A percentile compares a stretch with the other conserved stretches of the same genome.
These are phyloP conservation scores for Drosophila imparisetae DNA, from an alignment of 2,888 invertebrate species.

Conservation along the genomic window DNA sequence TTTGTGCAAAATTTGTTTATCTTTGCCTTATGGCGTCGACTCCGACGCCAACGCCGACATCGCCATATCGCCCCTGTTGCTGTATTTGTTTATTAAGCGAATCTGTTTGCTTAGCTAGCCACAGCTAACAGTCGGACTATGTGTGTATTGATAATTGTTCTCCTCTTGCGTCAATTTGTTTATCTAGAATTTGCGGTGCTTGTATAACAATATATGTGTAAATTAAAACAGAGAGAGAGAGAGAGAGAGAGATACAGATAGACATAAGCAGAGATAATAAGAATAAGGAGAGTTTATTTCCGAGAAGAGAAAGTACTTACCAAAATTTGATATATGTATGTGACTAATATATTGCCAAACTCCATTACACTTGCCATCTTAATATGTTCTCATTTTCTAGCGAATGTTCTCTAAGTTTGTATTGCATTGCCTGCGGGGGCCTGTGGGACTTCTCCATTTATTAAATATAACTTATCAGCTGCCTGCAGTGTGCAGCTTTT, in stretches of 20 bases:
- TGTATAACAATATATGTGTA: constrained; percentile 7
- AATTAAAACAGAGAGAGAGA: neutral
- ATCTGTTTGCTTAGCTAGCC: constrained; percentile 44
- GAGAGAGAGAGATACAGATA: neutral
- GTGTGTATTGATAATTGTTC: constrained; percentile 15
- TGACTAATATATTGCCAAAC: neutral
- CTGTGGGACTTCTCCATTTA: neutral
- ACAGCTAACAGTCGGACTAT: constrained; percentile 1
- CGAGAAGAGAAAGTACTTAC: neutral
- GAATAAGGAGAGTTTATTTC: neutral
- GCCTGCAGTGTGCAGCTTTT: neutral
- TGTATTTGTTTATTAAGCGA: constrained; percentile 51
- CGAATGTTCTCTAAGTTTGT: neutral
- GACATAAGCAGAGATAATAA: neutral
- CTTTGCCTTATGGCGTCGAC: constrained; percentile 38
- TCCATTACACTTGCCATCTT: neutral
- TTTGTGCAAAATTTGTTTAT: constrained; percentile 48
- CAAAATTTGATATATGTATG: neutral
- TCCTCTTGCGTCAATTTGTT: constrained; percentile 40
- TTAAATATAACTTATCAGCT: constrained; percentile 21
- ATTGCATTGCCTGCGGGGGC: neutral
- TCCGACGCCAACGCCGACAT: constrained; percentile 22
- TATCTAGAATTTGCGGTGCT: constrained; percentile 36
- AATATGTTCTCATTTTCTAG: neutral
- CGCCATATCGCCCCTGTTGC: constrained; percentile 27